Evolutionary conservation across 2,113 vertebrate genomes (phyloP).

Genomic region (Pristiophorus japonicus): DNA sequence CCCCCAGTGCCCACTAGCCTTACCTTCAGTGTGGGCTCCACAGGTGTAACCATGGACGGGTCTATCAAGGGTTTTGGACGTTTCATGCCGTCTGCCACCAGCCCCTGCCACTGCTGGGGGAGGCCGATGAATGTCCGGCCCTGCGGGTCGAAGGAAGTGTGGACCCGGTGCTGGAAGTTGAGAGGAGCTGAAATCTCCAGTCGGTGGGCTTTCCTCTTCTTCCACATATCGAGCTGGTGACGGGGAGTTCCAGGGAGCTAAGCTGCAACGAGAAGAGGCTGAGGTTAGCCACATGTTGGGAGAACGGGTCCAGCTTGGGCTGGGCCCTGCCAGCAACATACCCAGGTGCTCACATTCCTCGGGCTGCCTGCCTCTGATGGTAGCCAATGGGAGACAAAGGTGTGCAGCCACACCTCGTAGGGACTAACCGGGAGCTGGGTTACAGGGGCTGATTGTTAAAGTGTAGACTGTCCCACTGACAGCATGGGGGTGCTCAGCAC

Average conservation of each 20-base stretch:
- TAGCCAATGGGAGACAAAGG: not conserved
- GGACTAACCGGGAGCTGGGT: no score
- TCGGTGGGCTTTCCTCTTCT: constrained; percentile 98
- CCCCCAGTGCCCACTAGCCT: not conserved
- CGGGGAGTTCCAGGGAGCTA: not conserved
- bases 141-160: constrained; percentile 91
- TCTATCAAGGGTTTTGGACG: constrained; percentile 92
- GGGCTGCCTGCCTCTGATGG: not conserved
- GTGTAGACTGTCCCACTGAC: no score
- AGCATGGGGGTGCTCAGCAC: not conserved
- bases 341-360: not conserved
- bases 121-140: constrained; percentile 87
- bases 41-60: constrained; percentile 84
- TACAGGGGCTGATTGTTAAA: no score
- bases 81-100: constrained; percentile 78
- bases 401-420: not conserved
- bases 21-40: constrained; percentile 96
- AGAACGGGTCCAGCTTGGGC: not conserved
- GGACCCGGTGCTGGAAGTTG: constrained; percentile 95
- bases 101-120: constrained; percentile 93
- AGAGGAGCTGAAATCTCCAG: constrained; percentile 90
- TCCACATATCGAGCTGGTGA: constrained; percentile 73
- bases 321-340: not conserved
- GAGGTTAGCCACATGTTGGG: not conserved
- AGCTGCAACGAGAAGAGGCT: not conserved